These are phyloP conservation scores for Tanypteryx hageni DNA, from an alignment of 2,888 invertebrate species.

Conservation along the genomic window DNA sequence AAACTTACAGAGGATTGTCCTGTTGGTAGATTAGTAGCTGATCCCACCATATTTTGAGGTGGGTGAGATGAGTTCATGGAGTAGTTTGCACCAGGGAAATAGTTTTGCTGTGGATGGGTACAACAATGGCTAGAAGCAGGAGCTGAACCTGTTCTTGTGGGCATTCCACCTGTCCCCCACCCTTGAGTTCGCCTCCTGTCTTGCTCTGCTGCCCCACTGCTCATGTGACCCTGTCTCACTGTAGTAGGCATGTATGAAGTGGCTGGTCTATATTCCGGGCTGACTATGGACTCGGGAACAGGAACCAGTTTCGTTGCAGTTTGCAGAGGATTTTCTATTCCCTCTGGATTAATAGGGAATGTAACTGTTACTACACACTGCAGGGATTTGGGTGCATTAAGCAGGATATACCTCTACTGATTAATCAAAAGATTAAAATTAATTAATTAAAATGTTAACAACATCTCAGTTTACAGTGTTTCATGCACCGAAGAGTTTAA, in stretches of 20 bases:
- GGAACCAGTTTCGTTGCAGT: conserved; percentile 92
- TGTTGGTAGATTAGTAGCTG: neutral
- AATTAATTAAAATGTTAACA: neutral
- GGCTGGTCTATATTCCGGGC: conserved; percentile 83
- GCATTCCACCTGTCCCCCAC: neutral
- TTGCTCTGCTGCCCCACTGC: neutral
- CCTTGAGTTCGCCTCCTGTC: conserved; percentile 27
- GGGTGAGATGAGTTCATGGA: neutral
- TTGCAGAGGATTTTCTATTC: conserved; percentile 78
- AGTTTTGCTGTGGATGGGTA: conserved; percentile 25
- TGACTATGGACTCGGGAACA: conserved; percentile 91
- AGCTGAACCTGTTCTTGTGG: neutral
- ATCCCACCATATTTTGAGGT: conserved; percentile 9
- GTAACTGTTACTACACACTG: neutral
- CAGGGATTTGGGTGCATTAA: neutral
- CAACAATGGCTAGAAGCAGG: neutral
- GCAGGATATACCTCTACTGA: neutral
- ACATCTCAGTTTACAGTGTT: neutral
- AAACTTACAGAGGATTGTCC: conserved; percentile 43
- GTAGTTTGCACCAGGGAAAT: neutral
- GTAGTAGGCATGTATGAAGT: neutral
- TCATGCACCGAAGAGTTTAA: neutral
- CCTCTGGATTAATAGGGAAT: conserved; percentile 11
- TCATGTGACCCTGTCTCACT: conserved; percentile 35
- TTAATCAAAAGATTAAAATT: neutral